Evolutionary conservation across 2,113 vertebrate genomes (phyloP).

Genomic region (Patagioenas fasciata): DNA sequence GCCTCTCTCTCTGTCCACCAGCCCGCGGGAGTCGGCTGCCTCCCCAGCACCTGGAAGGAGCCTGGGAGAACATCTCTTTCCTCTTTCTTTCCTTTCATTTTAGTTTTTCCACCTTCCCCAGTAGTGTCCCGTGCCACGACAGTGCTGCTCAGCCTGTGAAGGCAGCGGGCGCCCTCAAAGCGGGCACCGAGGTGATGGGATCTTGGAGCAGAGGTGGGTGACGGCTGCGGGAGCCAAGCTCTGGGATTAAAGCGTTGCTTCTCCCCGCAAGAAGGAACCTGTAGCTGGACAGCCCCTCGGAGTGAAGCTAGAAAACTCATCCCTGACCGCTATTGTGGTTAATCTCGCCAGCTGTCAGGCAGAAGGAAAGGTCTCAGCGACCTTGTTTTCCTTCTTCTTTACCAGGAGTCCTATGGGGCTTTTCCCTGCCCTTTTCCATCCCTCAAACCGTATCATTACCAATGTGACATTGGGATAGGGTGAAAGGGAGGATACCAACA

Average conservation of each 20-base stretch:
- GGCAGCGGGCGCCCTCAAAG: not conserved
- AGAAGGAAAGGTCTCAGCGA: not conserved
- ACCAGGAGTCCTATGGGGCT: not conserved
- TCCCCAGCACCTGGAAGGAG: not conserved
- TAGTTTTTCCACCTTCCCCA: not conserved
- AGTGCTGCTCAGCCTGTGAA: not conserved
- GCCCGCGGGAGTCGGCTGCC: not conserved
- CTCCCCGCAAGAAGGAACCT: not conserved
- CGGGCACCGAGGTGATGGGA: not conserved
- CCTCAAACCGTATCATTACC: not conserved
- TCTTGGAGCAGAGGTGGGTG: not conserved
- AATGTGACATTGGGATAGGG: constrained; percentile 1
- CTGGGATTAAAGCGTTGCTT: not conserved
- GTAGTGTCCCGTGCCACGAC: not conserved
- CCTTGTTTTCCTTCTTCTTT: not conserved
- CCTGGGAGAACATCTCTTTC: not conserved
- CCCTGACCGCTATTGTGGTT: not conserved
- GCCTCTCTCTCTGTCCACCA: not conserved
- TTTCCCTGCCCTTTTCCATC: not conserved
- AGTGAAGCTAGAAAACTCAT: not conserved
- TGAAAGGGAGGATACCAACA: not conserved
- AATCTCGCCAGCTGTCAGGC: not conserved
- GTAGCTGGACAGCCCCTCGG: not conserved
- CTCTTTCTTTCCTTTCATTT: not conserved
- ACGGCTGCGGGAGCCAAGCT: not conserved